Evolutionary conservation across 2,113 vertebrate species (phyloP), one percentile per base, ranked within the genome.

Genomic region (Balaenoptera acutorostrata): DNA sequence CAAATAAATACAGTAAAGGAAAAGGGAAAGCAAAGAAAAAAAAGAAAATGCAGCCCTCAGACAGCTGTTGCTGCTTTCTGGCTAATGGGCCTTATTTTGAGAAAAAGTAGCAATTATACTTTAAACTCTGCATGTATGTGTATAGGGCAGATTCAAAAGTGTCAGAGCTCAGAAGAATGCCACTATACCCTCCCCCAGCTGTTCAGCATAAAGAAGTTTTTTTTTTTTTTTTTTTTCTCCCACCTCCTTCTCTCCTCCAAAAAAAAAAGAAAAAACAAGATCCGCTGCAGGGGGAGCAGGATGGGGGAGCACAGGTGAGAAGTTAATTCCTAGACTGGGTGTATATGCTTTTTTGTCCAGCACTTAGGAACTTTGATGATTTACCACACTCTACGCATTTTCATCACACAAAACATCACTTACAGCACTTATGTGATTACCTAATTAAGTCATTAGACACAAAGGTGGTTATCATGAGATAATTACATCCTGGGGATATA

Each of bases 401-500:
- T 95, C 94, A 92, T 92, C 85, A 93, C 96, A 96, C 68, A 96
- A 97, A 97, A 97, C 59, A 97, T 96, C 95, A 96, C 93, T 97
- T 92, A 82, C 17, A 88, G 25, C 41, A 97, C 92, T 98, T 98
- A 98, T 91, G 95, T 96, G 78, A 98, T 98, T 98, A 97, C 88
- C 96, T 98, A 97, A 98, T 98, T 98, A 98, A 98, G 94, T 97
- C 87, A 97, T 98, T 98, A 98, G 68, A 74, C 96, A 98, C 94
- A 92, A 97, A 98, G 95, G 88, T 89, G 94, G 64, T 97, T 98
- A 96, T 97, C 93, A 96, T 71, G 85, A 69, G 66, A 96, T 97
- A 98, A 97, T 95, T 98, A 88, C 52, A 97, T 97, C 82, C 93
- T 86, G 13, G 44, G 83, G 96, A 92, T 71, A 92, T 41, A 91